phyloP scores from a whole-genome alignment of 2,797 vertebrate genomes.

The Sebastes itinus region DNA sequence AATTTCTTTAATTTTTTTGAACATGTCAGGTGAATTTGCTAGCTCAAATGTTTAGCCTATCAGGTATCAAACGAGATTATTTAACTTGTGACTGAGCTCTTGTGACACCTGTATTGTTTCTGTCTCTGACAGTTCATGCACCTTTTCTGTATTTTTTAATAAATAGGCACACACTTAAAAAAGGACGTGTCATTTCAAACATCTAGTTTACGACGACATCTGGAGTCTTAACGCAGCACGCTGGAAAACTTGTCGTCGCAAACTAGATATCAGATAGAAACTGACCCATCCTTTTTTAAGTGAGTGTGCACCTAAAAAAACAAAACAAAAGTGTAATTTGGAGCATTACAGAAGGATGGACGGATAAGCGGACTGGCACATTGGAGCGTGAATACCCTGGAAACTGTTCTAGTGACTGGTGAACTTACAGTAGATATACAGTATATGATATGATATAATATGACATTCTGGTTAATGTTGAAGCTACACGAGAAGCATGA shows the following conservation, averaged over 20 bases:
- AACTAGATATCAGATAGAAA: slow-evolving; percentile 35
- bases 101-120: slow-evolving; percentile 71
- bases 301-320: slow-evolving; percentile 33
- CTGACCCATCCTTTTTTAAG: slow-evolving; percentile 26
- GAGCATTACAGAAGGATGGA: slow-evolving; percentile 40
- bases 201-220: slow-evolving; percentile 31
- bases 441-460: slow-evolving; percentile 75
- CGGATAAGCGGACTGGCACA: slow-evolving; percentile 36
- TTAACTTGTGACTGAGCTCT: slow-evolving; percentile 71
- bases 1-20: slow-evolving; percentile 55
- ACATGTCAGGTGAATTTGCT: slow-evolving; percentile 66
- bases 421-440: slow-evolving; percentile 64
- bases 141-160: slow-evolving; percentile 68
- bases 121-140: slow-evolving; percentile 70
- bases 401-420: slow-evolving; percentile 70
- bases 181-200: slow-evolving; percentile 49
- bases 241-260: slow-evolving; percentile 24
- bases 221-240: not conserved
- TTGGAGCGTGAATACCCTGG: slow-evolving; percentile 68
- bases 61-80: slow-evolving; percentile 64
- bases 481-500: slow-evolving; percentile 90
- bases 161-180: slow-evolving; percentile 39
- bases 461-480: slow-evolving; percentile 84
- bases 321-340: slow-evolving; percentile 42
- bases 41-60: slow-evolving; percentile 62